Conservation (phyloP, 2,113 vertebrate genomes). For the Fukomys damarensis region DNA sequence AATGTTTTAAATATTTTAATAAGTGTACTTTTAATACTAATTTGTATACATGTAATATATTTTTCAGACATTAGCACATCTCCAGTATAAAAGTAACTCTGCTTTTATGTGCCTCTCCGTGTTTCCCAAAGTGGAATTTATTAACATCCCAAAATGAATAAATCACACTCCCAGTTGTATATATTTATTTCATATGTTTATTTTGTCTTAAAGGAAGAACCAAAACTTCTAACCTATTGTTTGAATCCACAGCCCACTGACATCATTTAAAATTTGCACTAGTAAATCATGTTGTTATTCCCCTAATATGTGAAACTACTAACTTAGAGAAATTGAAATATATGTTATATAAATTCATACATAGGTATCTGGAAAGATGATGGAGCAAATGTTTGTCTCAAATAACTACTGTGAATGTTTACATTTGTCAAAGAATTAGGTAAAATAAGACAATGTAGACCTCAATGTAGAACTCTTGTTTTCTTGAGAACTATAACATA, state of each 20-base stretch:
- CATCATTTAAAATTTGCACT: neutral
- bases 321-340: neutral
- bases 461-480: neutral
- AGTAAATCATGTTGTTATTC: neutral
- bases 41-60: neutral
- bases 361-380: neutral
- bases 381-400: neutral
- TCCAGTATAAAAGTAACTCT: neutral
- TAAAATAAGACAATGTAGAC: neutral
- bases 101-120: neutral
- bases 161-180: neutral
- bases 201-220: neutral
- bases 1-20: neutral
- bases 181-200: constrained; percentile 11
- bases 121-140: neutral
- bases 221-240: neutral
- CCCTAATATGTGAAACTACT: neutral
- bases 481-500: neutral
- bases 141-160: neutral
- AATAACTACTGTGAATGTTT: neutral
- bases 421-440: neutral
- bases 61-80: neutral
- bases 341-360: neutral
- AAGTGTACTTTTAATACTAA: neutral
- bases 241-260: neutral